Evolutionary conservation across 2,113 vertebrate species (phyloP).

Genomic region (Muscicapa adusta): DNA sequence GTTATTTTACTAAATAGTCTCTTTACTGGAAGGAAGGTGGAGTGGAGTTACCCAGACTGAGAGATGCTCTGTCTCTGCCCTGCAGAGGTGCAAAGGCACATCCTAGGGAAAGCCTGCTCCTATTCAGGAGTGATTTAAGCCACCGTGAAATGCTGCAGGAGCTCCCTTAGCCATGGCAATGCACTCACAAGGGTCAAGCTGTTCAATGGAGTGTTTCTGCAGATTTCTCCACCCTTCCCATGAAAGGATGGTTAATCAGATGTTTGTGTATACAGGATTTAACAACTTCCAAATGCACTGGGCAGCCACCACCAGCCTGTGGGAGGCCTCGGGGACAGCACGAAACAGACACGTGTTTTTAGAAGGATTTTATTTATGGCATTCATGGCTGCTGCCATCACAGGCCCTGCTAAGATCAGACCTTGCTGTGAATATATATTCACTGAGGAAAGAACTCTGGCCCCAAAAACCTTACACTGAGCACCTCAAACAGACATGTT

Average conservation of each 20-base stretch:
- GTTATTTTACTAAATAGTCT: background rate
- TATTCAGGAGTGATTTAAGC: background rate
- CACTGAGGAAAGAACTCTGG: background rate
- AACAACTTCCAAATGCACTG: background rate
- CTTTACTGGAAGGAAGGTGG: background rate
- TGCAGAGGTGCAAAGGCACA: background rate
- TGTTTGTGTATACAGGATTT: background rate
- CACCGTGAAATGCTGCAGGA: background rate
- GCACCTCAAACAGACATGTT: background rate
- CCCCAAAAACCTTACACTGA: background rate
- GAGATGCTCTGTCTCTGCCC: background rate
- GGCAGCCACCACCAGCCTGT: background rate
- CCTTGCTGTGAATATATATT: background rate
- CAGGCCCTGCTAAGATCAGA: background rate
- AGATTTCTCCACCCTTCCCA: background rate
- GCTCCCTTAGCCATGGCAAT: background rate
- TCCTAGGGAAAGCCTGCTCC: background rate
- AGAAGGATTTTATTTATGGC: background rate
- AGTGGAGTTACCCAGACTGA: background rate
- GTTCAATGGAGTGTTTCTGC: background rate
- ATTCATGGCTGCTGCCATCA: background rate
- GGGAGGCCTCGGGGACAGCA: background rate
- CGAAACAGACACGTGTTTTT: fast-evolving
- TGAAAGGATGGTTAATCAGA: background rate
- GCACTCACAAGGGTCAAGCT: background rate